Percentiles rank a stretch among this genome's conserved stretches.
phyloP scores from a whole-genome alignment of 2,797 vertebrate species.

The Sebastes reedi region DNA sequence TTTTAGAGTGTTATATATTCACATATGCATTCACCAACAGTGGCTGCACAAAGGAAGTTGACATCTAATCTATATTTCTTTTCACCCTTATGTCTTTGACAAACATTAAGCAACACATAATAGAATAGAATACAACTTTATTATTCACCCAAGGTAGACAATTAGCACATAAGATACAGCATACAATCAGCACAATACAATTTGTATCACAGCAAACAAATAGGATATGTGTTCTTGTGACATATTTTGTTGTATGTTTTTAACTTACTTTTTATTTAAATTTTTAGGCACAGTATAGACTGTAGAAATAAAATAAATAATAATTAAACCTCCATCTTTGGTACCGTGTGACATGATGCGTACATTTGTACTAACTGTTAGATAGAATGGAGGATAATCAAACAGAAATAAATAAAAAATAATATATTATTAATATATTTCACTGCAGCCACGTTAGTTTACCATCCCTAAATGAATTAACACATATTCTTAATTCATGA shows the following conservation, averaged over 20 bases:
- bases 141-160: neutral
- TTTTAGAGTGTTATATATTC: neutral
- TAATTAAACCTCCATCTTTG: neutral
- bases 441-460: neutral
- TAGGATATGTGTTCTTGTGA: neutral
- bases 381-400: too few species aligned
- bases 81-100: neutral
- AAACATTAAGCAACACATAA: neutral
- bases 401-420: too few species aligned
- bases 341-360: too few species aligned
- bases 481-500: neutral
- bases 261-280: too few species aligned
- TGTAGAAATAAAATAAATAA: neutral
- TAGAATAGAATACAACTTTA: neutral
- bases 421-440: neutral
- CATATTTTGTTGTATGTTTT: neutral
- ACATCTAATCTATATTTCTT: neutral
- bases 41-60: neutral
- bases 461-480: neutral
- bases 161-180: neutral
- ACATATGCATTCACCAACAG: neutral
- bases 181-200: neutral
- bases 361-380: too few species aligned
- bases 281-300: neutral
- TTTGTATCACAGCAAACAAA: neutral